A percentile compares a stretch with the other conserved stretches of the same genome.
Conservation (phyloP, 2,113 vertebrate genomes). For the Megatriorchis doriae region DNA sequence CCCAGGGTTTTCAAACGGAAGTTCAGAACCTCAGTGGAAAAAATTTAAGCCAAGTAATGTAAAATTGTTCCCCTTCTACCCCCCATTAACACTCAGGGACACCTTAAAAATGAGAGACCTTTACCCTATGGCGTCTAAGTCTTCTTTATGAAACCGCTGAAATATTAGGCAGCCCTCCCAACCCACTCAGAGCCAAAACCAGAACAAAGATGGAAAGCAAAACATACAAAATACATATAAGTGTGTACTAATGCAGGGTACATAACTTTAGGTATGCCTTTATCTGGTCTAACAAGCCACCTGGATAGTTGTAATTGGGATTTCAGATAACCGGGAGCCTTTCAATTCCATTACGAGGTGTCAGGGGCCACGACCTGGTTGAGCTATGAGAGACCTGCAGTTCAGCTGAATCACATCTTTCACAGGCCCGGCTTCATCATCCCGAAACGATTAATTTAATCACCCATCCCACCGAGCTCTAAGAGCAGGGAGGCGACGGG, state of each 20-base stretch:
- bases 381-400: not conserved
- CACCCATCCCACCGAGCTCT: accelerated
- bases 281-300: not conserved
- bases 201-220: not conserved
- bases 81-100: not conserved
- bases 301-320: not conserved
- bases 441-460: not conserved
- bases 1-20: not conserved
- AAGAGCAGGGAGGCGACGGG: not conserved
- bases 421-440: not conserved
- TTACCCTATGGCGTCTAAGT: not conserved
- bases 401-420: not conserved
- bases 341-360: not conserved
- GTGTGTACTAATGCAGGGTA: not conserved
- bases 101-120: not conserved
- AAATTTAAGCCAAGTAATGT: not conserved
- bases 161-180: not conserved
- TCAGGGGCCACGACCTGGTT: not conserved
- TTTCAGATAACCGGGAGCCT: not conserved
- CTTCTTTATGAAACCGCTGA: not conserved
- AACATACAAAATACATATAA: not conserved
- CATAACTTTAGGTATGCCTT: not conserved
- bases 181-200: not conserved
- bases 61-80: not conserved
- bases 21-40: not conserved